Conservation (phyloP, 1,140 invertebrate genomes). For the Scaptodrosophila lebanonensis region DNA sequence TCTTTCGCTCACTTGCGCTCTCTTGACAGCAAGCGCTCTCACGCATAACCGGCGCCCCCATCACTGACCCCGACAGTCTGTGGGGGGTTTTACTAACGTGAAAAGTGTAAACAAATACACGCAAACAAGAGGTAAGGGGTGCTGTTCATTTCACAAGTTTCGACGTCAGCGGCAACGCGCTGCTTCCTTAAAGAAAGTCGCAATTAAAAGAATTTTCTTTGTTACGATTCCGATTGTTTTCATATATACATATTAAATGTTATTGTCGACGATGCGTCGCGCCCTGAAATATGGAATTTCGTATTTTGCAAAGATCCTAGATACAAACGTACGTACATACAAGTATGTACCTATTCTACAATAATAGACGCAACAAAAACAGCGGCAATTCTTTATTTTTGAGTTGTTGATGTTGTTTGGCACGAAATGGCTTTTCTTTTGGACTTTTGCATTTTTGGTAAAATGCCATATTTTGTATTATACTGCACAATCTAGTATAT, state of each 20-base stretch:
- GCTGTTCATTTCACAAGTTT: constrained; percentile 23
- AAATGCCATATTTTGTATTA: constrained; percentile 57
- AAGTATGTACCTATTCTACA: background rate
- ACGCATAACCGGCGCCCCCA: constrained; percentile 36
- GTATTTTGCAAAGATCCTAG: constrained; percentile 28
- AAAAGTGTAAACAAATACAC: no score
- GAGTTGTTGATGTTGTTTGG: background rate
- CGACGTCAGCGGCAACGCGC: no score
- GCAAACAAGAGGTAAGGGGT: no score
- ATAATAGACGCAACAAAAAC: constrained; percentile 5
- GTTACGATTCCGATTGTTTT: constrained; percentile 15
- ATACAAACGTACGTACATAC: no score
- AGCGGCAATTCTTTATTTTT: constrained; percentile 26
- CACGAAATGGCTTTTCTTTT: constrained; percentile 24
- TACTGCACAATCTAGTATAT: constrained; percentile 39
- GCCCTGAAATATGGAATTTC: constrained; percentile 40
- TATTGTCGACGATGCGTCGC: constrained; percentile 15
- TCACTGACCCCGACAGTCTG: background rate
- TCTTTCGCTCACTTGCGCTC: constrained; percentile 1
- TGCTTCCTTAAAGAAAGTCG: constrained; percentile 37
- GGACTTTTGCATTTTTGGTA: constrained; percentile 59
- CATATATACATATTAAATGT: constrained; percentile 23
- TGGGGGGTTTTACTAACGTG: no score
- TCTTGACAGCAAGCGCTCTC: constrained; percentile 18
- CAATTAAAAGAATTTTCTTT: constrained; percentile 20